Conservation (phyloP, 1,140 invertebrate genomes). For the Homarus americanus region DNA sequence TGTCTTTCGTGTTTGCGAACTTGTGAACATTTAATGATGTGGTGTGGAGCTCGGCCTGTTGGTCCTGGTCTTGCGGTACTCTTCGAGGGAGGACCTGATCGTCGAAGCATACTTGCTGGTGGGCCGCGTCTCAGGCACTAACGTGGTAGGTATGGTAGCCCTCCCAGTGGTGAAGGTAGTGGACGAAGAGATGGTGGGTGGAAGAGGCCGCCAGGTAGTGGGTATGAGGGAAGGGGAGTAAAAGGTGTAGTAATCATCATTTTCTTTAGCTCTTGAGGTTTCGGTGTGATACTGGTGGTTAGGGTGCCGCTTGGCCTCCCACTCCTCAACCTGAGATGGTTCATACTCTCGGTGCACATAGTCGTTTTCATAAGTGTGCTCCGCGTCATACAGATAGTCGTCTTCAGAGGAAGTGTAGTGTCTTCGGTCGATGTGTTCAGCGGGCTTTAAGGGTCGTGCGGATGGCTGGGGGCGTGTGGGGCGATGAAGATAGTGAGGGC, state of each 20-base stretch:
- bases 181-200: too few relatives aligned
- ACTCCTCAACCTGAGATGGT: not conserved
- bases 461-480: not conserved
- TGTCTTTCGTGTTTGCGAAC: too few relatives aligned
- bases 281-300: not conserved
- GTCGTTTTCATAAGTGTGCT: not conserved
- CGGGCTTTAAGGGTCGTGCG: not conserved
- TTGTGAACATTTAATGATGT: not conserved
- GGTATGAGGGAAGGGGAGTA: not conserved
- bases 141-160: not conserved
- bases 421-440: not conserved
- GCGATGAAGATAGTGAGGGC: not conserved
- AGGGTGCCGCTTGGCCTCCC: not conserved
- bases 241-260: not conserved
- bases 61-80: not conserved
- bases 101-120: slow-evolving; percentile 1
- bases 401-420: slow-evolving; percentile 11
- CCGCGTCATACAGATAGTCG: not conserved
- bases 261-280: not conserved
- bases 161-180: not conserved
- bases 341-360: not conserved
- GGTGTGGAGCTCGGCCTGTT: not conserved
- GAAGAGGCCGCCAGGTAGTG: not conserved
- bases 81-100: not conserved
- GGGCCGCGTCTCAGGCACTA: not conserved